Conservation (phyloP, 2,888 invertebrate species). For the Clanis bilineata region DNA sequence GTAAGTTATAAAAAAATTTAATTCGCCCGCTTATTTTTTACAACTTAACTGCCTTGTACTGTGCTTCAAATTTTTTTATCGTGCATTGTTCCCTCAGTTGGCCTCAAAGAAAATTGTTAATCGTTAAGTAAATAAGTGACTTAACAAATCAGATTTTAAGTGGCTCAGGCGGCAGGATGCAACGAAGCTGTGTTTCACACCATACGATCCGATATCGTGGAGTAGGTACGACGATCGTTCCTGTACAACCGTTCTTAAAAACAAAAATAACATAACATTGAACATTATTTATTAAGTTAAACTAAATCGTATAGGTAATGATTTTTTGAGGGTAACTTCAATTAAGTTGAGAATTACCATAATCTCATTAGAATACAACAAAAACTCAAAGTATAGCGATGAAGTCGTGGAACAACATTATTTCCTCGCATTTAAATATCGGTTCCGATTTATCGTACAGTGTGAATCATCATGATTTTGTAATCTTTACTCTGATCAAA, state of each 20-base stretch:
- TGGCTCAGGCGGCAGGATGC: slow-evolving; percentile 36
- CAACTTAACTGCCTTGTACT: background rate
- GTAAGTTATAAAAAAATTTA: background rate
- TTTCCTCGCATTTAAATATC: background rate
- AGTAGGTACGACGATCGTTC: background rate
- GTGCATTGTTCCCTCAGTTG: slow-evolving; percentile 23
- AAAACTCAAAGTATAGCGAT: no score
- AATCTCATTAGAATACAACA: no score
- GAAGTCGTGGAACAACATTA: no score
- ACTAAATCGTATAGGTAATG: no score
- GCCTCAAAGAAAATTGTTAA: slow-evolving; percentile 28
- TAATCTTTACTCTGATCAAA: slow-evolving; percentile 66
- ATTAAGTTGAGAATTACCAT: no score
- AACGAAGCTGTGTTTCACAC: background rate
- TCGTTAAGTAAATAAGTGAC: slow-evolving; percentile 64
- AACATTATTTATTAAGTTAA: no score
- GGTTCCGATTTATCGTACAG: slow-evolving; percentile 20
- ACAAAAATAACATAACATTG: no score
- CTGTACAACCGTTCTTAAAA: no score
- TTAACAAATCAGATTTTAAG: slow-evolving; percentile 66
- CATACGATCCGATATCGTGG: background rate
- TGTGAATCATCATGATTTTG: slow-evolving; percentile 19
- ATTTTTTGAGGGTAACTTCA: no score
- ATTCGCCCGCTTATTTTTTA: background rate
- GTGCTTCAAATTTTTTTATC: slow-evolving; percentile 28